Conservation (phyloP, 2,797 vertebrate genomes). For the Macroramphosus scolopax region DNA sequence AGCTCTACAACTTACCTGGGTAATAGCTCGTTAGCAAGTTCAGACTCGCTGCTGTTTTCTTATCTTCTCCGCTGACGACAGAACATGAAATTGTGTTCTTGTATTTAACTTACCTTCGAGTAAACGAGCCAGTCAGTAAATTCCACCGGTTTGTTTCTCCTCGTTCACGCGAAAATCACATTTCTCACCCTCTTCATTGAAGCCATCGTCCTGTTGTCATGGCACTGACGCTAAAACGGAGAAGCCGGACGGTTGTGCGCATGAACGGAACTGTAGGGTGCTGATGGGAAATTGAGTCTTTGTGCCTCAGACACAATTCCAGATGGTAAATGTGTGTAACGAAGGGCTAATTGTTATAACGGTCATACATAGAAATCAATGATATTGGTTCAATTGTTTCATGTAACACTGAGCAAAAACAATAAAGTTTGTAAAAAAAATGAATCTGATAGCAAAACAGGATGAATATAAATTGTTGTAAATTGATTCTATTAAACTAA, state of each 20-base stretch:
- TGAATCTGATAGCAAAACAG: too few species aligned
- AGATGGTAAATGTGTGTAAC: too few species aligned
- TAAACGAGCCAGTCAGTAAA: constrained; percentile 7
- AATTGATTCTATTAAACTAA: too few species aligned
- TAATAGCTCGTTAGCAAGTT: constrained; percentile 7
- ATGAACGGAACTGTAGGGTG: constrained; percentile 39
- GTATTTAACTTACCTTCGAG: constrained; percentile 33
- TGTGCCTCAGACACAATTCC: too few species aligned
- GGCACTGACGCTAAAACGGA: constrained; percentile 65
- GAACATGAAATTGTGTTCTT: not conserved
- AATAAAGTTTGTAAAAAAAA: too few species aligned
- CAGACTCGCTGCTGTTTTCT: not conserved
- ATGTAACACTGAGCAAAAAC: too few species aligned
- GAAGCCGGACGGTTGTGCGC: constrained; percentile 44
- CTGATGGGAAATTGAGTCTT: constrained; percentile 51
- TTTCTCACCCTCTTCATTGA: constrained; percentile 46
- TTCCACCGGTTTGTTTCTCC: constrained; percentile 4
- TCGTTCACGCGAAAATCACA: constrained; percentile 53
- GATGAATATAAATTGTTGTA: too few species aligned
- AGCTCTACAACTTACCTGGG: constrained; percentile 33
- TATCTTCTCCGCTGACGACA: too few species aligned
- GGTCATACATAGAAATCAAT: too few species aligned
- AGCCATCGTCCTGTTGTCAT: constrained; percentile 81
- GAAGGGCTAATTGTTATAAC: too few species aligned
- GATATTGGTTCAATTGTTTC: too few species aligned